Percentiles rank a stretch among this genome's conserved stretches.
Conservation (phyloP, 2,888 invertebrate genomes). For the Tanypteryx hageni region DNA sequence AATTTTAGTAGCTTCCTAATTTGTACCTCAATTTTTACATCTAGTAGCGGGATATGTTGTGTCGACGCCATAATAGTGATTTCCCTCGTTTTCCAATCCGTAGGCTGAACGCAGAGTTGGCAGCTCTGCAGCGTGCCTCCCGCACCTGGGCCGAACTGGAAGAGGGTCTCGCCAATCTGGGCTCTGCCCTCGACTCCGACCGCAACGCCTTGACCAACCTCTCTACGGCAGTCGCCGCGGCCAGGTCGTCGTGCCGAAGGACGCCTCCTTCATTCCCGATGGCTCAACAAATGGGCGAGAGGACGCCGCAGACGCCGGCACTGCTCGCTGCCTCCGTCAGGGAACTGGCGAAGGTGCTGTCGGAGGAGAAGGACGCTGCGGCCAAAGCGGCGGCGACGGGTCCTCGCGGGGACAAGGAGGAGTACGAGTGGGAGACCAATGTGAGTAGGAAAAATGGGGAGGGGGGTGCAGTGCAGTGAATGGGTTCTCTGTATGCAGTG, state of each 20-base stretch:
- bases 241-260: conserved; percentile 45
- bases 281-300: conserved; percentile 30
- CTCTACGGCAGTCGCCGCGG: conserved; percentile 71
- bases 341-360: conserved; percentile 69
- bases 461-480: too few relatives aligned
- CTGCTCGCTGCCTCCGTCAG: conserved; percentile 70
- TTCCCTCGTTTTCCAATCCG: conserved; percentile 70
- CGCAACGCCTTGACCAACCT: conserved; percentile 79
- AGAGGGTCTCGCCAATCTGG: conserved; percentile 85
- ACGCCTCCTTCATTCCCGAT: background rate
- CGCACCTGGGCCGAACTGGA: conserved; percentile 87
- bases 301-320: conserved; percentile 73
- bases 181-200: conserved; percentile 86
- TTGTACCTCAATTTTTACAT: too few relatives aligned
- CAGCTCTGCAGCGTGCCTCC: conserved; percentile 84
- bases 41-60: too few relatives aligned
- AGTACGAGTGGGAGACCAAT: conserved; percentile 17
- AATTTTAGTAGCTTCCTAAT: too few relatives aligned
- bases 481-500: too few relatives aligned
- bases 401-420: conserved; percentile 50
- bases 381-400: background rate
- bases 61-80: too few relatives aligned
- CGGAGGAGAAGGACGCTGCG: conserved; percentile 67
- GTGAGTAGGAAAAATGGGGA: background rate
- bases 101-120: conserved; percentile 85